Conservation (phyloP, 2,888 invertebrate species). For the Hyles lineata region DNA sequence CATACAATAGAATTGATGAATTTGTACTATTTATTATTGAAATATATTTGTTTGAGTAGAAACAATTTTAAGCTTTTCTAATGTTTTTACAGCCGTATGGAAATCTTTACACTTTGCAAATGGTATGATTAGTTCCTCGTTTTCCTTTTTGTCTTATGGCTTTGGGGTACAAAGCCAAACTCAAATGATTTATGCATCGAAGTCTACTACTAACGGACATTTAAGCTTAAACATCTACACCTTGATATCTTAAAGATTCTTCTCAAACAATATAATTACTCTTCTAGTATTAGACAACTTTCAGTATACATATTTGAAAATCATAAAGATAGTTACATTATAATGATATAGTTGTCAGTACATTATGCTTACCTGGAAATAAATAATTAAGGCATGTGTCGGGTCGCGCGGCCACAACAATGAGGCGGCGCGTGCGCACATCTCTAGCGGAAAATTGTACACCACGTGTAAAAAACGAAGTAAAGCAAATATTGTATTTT, state of each 20-base stretch:
- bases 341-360: constrained; percentile 13
- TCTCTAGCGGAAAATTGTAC: constrained; percentile 57
- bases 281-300: too few relatives aligned
- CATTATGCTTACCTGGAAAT: constrained; percentile 53
- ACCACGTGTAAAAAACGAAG: not conserved
- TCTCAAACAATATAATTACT: too few relatives aligned
- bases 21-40: constrained; percentile 25
- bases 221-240: too few relatives aligned
- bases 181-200: too few relatives aligned
- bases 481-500: not conserved
- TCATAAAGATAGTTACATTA: not conserved
- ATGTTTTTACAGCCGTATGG: not conserved
- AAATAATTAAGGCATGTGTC: constrained; percentile 49
- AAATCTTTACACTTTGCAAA: not conserved
- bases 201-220: too few relatives aligned
- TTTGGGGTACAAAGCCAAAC: too few relatives aligned
- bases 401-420: constrained; percentile 39
- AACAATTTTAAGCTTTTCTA: not conserved
- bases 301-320: not conserved
- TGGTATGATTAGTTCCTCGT: too few relatives aligned
- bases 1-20: constrained; percentile 1
- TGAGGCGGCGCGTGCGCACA: constrained; percentile 38
- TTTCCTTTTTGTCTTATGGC: not conserved
- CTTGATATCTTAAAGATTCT: too few relatives aligned
- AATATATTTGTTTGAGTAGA: not conserved